phyloP scores from a whole-genome alignment of 2,888 invertebrate species.

The Cyaniris semiargus region DNA sequence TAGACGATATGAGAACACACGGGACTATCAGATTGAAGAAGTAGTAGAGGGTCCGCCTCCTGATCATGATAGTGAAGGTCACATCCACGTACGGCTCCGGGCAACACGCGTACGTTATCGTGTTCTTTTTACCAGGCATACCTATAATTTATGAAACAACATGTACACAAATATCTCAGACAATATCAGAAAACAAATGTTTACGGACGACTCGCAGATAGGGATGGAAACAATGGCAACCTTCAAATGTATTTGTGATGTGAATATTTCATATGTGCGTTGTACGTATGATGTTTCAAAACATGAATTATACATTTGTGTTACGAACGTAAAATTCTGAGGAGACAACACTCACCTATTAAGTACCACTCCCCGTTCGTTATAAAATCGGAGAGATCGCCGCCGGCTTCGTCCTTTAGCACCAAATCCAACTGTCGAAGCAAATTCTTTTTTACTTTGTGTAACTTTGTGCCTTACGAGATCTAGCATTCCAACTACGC shows the following conservation, averaged over 20 bases:
- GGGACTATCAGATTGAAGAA: conserved; percentile 99
- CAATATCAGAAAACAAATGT: conserved; percentile 12
- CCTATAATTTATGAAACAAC: conserved; percentile 75
- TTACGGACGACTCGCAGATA: background rate
- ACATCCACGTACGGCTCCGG: conserved; percentile 97
- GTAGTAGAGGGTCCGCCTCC: conserved; percentile 97
- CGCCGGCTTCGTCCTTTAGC: conserved; percentile 95
- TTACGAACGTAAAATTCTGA: background rate
- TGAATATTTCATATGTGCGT: background rate
- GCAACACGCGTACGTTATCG: conserved; percentile 95
- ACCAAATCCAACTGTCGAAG: conserved; percentile 93
- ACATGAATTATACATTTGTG: background rate
- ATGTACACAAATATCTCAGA: background rate
- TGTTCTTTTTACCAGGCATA: conserved; percentile 95
- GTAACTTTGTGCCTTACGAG: background rate
- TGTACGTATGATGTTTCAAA: background rate
- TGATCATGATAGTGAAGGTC: conserved; percentile 97
- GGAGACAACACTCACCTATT: conserved; percentile 86
- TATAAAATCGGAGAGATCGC: conserved; percentile 98
- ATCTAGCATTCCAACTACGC: conserved; percentile 30
- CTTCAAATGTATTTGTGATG: background rate
- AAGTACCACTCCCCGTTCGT: conserved; percentile 99
- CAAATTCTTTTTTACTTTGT: conserved; percentile 44
- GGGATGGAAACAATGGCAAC: background rate
- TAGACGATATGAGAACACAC: conserved; percentile 98